These are phyloP conservation scores for Cyprinella venusta DNA, from an alignment of 2,797 vertebrate genomes.

Conservation along the genomic window DNA sequence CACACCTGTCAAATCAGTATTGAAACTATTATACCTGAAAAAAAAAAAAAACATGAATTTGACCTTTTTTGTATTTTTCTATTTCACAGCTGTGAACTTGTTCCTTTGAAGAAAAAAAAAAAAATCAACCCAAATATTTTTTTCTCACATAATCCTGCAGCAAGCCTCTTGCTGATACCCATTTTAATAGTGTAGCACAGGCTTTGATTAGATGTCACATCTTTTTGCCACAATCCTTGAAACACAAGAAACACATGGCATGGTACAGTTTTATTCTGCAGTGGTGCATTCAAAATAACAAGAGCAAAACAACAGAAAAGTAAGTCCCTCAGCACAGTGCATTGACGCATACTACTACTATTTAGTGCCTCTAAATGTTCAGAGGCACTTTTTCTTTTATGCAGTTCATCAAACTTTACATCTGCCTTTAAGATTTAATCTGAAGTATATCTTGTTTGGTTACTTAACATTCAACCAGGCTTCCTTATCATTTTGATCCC, in stretches of 20 bases:
- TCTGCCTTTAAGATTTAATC: conserved; percentile 30
- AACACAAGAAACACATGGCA: neutral
- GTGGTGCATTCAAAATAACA: neutral
- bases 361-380: neutral
- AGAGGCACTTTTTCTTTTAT: conserved; percentile 22
- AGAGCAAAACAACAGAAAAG: conserved; percentile 12
- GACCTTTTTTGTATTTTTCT: conserved; percentile 13
- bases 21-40: conserved; percentile 5
- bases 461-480: conserved; percentile 12
- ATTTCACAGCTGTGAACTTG: neutral
- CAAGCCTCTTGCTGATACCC: conserved; percentile 2
- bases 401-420: conserved; percentile 16
- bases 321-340: conserved; percentile 6
- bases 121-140: conserved; percentile 11
- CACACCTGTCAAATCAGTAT: conserved; percentile 5
- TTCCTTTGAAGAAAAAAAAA: neutral
- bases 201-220: conserved; percentile 23
- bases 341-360: neutral
- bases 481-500: neutral
- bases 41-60: conserved; percentile 6
- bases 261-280: conserved; percentile 2
- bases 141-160: conserved; percentile 11
- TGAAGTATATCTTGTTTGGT: conserved; percentile 21
- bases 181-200: neutral
- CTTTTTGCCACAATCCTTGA: neutral